A percentile compares a stretch with the other conserved stretches of the same genome.
Evolutionary conservation across 1,140 invertebrate species (phyloP).

Genomic region (Chrysomallon squamiferum): DNA sequence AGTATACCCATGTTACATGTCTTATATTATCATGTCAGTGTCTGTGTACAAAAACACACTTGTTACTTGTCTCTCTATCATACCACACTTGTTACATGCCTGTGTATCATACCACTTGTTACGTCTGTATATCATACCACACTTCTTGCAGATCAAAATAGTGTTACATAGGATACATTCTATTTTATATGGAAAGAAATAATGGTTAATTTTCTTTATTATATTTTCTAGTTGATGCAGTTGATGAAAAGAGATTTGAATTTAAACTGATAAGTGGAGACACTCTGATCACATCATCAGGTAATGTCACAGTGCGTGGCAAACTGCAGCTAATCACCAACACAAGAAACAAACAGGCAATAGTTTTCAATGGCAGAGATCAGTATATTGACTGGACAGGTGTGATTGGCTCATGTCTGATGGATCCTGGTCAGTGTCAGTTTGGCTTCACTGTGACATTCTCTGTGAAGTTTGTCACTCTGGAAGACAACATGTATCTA

Average conservation of each 20-base stretch:
- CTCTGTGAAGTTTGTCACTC: constrained; percentile 23
- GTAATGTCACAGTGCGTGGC: constrained; percentile 14
- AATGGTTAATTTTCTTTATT: neutral
- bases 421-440: constrained; percentile 26
- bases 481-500: constrained; percentile 32
- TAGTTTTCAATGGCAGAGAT: constrained; percentile 24
- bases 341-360: constrained; percentile 9
- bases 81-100: too few relatives aligned
- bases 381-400: constrained; percentile 16
- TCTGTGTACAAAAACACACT: too few relatives aligned
- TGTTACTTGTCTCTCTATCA: too few relatives aligned
- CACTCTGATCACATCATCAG: constrained; percentile 18
- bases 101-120: too few relatives aligned
- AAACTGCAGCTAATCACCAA: constrained; percentile 9
- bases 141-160: neutral
- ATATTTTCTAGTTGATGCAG: constrained; percentile 27
- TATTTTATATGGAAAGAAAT: neutral
- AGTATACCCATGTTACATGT: too few relatives aligned
- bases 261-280: constrained; percentile 22
- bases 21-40: too few relatives aligned
- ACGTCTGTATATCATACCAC: neutral
- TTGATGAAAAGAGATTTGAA: constrained; percentile 17
- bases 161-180: neutral
- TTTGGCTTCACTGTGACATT: constrained; percentile 37
- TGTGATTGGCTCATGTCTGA: constrained; percentile 19